Evolutionary conservation across 1,140 invertebrate genomes (phyloP).

Genomic region (Tribolium castaneum): DNA sequence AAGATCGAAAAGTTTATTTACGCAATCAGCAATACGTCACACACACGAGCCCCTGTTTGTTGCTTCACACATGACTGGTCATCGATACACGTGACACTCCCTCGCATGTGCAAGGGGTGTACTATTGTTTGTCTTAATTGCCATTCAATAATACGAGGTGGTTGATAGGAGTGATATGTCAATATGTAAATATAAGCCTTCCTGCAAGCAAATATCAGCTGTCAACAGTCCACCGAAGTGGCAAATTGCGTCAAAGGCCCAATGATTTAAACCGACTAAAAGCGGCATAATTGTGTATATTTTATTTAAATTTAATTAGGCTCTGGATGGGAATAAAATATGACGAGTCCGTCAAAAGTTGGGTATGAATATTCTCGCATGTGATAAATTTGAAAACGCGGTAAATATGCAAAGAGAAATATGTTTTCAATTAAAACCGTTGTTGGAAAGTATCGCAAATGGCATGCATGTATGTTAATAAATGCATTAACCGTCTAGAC

Average conservation of each 20-base stretch:
- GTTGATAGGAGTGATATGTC: constrained; percentile 12
- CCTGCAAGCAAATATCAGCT: not conserved
- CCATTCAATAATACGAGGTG: constrained; percentile 30
- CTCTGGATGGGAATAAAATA: not conserved
- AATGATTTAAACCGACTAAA: not conserved
- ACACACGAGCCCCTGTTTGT: constrained; percentile 23
- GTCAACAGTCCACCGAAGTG: not conserved
- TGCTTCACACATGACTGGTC: constrained; percentile 19
- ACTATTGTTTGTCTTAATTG: constrained; percentile 20
- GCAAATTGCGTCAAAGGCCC: not conserved
- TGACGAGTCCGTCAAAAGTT: not conserved
- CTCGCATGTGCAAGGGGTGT: constrained; percentile 5
- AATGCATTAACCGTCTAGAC: constrained; percentile 28
- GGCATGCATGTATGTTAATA: constrained; percentile 24
- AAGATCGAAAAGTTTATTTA: constrained; percentile 14
- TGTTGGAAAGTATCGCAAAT: constrained; percentile 19
- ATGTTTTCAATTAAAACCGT: constrained; percentile 14
- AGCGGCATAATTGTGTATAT: not conserved
- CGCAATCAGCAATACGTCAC: constrained; percentile 19
- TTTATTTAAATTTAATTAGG: not conserved
- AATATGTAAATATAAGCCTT: constrained; percentile 4
- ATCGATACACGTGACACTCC: constrained; percentile 21
- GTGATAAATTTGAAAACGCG: constrained; percentile 4
- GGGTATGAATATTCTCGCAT: not conserved
- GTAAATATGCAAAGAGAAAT: constrained; percentile 25